Evolutionary conservation across 2,113 vertebrate species (phyloP).

Genomic region (Labeo catla): DNA sequence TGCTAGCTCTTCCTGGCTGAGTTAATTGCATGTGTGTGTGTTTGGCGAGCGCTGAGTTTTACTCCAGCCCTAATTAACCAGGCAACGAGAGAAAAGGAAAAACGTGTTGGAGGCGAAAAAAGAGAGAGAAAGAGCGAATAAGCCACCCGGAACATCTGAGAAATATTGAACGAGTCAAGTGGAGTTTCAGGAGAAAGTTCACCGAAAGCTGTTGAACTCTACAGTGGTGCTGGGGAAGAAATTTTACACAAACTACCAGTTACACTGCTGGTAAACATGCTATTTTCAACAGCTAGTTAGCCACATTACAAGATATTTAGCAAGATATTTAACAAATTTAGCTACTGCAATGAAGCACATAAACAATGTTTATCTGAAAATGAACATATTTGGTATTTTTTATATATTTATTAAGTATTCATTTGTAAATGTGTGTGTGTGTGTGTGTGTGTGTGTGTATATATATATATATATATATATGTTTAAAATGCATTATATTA

Average conservation of each 20-base stretch:
- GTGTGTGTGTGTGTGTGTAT: too few species aligned
- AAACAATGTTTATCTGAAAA: background rate
- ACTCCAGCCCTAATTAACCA: constrained; percentile 25
- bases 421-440: too few species aligned
- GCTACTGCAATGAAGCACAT: background rate
- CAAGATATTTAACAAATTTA: too few species aligned
- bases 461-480: too few species aligned
- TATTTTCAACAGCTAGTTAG: background rate
- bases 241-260: background rate
- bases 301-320: background rate
- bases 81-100: background rate
- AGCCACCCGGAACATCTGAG: background rate
- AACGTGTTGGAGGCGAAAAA: background rate
- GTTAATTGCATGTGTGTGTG: constrained; percentile 31
- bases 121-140: background rate
- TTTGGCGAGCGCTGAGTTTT: background rate
- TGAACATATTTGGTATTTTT: too few species aligned
- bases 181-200: background rate
- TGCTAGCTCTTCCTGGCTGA: constrained; percentile 4
- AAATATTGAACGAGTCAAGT: background rate
- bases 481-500: too few species aligned
- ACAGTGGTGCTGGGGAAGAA: background rate
- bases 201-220: background rate
- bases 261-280: background rate
- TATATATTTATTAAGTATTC: too few species aligned